These are phyloP conservation scores for Neoitamus cyanurus DNA, from an alignment of 2,888 invertebrate genomes.

Conservation along the genomic window DNA sequence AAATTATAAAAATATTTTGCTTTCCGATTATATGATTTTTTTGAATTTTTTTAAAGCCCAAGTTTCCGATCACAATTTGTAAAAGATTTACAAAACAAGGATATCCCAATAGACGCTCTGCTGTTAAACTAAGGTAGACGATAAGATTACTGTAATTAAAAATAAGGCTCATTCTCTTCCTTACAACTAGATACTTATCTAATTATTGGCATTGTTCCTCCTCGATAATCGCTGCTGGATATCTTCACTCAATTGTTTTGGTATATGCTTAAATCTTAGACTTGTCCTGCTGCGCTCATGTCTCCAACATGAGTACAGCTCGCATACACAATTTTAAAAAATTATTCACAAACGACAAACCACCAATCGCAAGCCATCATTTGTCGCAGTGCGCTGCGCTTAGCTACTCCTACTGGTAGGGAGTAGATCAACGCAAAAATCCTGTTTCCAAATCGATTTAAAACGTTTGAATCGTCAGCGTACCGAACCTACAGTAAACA, in stretches of 20 bases:
- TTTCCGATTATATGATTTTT: not conserved
- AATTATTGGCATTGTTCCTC: conserved; percentile 1
- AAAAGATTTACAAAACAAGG: not conserved
- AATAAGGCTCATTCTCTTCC: not conserved
- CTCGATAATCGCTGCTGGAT: not conserved
- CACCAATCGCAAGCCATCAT: no score
- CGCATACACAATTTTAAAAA: not conserved
- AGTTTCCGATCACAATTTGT: conserved; percentile 12
- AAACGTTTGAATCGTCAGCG: not conserved
- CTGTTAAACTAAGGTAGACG: conserved; percentile 8
- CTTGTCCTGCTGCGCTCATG: not conserved
- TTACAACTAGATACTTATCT: not conserved
- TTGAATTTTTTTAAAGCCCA: not conserved
- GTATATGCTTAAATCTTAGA: not conserved
- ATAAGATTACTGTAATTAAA: not conserved
- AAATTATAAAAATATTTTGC: conserved; percentile 3
- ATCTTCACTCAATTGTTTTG: not conserved
- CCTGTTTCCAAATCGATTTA: not conserved
- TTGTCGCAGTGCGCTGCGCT: not conserved
- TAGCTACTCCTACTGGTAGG: not conserved
- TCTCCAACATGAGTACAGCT: not conserved
- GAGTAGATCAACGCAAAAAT: not conserved
- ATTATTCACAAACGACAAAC: not conserved
- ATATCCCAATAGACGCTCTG: not conserved
- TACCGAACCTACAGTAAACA: not conserved